These are phyloP conservation scores for Apogon hyalosoma DNA, from an alignment of 2,797 vertebrate species.

Conservation along the genomic window DNA sequence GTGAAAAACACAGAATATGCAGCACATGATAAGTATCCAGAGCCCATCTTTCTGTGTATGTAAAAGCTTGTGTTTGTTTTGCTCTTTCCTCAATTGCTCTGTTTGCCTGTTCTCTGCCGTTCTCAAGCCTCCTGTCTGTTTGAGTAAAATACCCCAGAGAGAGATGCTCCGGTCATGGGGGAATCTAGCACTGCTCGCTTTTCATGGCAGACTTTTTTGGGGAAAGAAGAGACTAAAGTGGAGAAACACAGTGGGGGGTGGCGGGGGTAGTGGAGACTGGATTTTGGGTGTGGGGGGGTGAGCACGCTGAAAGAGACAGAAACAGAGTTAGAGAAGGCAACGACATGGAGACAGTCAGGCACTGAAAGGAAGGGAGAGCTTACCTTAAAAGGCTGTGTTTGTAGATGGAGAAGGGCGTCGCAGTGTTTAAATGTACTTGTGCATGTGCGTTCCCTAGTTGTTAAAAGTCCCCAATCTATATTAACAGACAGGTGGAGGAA, in stretches of 20 bases:
- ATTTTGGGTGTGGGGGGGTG: background rate
- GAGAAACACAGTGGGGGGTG: slow-evolving; percentile 17
- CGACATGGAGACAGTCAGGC: slow-evolving; percentile 21
- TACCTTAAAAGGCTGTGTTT: slow-evolving; percentile 82
- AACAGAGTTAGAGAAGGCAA: slow-evolving; percentile 29
- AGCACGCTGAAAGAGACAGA: slow-evolving; percentile 27
- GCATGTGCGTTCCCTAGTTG: slow-evolving; percentile 40
- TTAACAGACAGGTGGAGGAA: slow-evolving; percentile 23
- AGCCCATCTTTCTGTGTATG: slow-evolving; percentile 16
- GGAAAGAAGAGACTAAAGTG: slow-evolving; percentile 20
- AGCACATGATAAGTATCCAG: slow-evolving; percentile 2
- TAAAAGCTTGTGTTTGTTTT: slow-evolving; percentile 34
- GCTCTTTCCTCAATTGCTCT: slow-evolving; percentile 17
- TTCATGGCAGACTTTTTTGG: slow-evolving; percentile 12
- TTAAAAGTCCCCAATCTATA: slow-evolving; percentile 53
- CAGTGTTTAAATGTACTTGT: slow-evolving; percentile 65
- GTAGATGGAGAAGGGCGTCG: slow-evolving; percentile 50
- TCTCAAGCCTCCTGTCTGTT: slow-evolving; percentile 37
- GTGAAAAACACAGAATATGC: background rate
- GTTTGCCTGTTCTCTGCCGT: slow-evolving; percentile 9
- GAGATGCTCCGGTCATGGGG: slow-evolving; percentile 27
- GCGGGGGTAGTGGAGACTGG: background rate
- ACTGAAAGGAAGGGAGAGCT: slow-evolving; percentile 59
- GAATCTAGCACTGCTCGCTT: slow-evolving; percentile 30
- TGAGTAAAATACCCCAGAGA: slow-evolving; percentile 42